A percentile compares a stretch with the other conserved stretches of the same genome.
These are phyloP conservation scores for Urocyon cinereoargenteus DNA, from an alignment of 2,797 vertebrate genomes.

Conservation along the genomic window DNA sequence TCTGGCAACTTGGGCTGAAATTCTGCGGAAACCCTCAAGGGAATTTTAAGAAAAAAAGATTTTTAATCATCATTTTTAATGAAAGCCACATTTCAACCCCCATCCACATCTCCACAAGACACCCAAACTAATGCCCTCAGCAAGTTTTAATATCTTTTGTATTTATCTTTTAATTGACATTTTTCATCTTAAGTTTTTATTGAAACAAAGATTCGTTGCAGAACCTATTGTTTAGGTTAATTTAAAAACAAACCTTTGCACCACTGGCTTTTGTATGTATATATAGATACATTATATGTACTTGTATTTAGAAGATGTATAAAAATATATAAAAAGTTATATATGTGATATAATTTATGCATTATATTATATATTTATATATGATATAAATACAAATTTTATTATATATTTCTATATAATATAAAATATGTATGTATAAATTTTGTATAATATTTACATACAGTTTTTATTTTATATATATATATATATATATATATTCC, in stretches of 20 bases:
- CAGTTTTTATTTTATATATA: neutral
- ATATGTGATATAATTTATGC: neutral
- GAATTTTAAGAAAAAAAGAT: constrained; percentile 69
- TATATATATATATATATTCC: neutral
- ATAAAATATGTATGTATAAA: neutral
- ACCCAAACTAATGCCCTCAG: neutral
- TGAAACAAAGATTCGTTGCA: constrained; percentile 10
- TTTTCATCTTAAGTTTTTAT: constrained; percentile 54
- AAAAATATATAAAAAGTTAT: neutral
- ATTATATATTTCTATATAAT: neutral
- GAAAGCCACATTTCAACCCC: neutral
- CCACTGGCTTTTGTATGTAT: neutral
- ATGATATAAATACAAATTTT: neutral
- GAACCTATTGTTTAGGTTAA: neutral
- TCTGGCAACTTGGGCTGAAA: constrained; percentile 77
- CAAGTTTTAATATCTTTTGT: neutral
- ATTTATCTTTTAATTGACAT: constrained; percentile 16
- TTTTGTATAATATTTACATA: neutral
- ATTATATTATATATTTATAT: neutral
- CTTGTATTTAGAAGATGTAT: neutral
- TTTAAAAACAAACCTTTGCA: neutral
- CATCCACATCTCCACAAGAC: neutral
- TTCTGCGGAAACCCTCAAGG: constrained; percentile 66
- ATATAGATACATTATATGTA: neutral
- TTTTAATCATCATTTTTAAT: constrained; percentile 74